These are phyloP conservation scores for Spilarctia lutea DNA, from an alignment of 2,888 invertebrate genomes.

Conservation along the genomic window DNA sequence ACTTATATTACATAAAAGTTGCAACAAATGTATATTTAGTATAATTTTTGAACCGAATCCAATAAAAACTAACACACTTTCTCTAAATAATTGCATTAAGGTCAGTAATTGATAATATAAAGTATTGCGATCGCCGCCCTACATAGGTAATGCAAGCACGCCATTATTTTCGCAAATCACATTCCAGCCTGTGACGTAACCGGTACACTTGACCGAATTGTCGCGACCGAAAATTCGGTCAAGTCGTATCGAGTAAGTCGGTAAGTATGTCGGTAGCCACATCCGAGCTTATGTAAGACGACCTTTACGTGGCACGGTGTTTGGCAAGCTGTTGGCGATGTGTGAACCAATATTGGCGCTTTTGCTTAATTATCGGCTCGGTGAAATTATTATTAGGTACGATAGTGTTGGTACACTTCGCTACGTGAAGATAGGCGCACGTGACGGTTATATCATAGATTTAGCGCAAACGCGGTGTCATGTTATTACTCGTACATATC, in stretches of 20 bases:
- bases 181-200: conserved; percentile 31
- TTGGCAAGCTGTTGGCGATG: conserved; percentile 46
- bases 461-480: not conserved
- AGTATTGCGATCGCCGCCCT: not conserved
- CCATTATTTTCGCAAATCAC: conserved; percentile 8
- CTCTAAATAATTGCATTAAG: conserved; percentile 21
- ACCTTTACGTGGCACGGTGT: conserved; percentile 40
- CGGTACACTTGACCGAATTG: conserved; percentile 48
- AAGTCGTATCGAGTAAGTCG: conserved; percentile 35
- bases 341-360: conserved; percentile 42
- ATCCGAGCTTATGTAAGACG: conserved; percentile 49
- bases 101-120: conserved; percentile 17
- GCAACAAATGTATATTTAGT: not conserved
- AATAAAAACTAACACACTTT: conserved; percentile 17
- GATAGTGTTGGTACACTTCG: conserved; percentile 17
- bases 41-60: conserved; percentile 13
- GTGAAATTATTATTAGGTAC: conserved; percentile 17
- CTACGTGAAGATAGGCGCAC: conserved; percentile 12
- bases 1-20: conserved; percentile 14
- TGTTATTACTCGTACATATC: not conserved
- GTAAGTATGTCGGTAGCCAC: conserved; percentile 40
- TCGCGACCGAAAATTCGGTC: conserved; percentile 37
- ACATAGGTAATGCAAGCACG: conserved; percentile 1
- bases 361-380: conserved; percentile 25
- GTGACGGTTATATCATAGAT: conserved; percentile 19